Conservation (phyloP, 2,797 vertebrate species). For the Paguma larvata region DNA sequence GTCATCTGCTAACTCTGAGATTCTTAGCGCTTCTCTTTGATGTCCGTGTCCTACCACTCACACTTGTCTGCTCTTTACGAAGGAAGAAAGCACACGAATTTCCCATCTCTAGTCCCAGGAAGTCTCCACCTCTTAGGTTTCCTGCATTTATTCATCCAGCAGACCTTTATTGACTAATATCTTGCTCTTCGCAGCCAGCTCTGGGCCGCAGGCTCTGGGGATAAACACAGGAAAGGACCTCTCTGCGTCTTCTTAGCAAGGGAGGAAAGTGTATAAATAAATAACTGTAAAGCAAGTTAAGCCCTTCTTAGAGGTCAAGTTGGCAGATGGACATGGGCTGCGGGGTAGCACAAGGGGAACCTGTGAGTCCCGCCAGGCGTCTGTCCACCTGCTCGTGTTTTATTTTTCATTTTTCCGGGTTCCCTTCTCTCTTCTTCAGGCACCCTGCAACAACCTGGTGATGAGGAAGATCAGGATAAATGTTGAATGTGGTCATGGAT, state of each 20-base stretch:
- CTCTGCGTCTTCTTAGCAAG: neutral
- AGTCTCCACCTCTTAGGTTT: neutral
- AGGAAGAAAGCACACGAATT: neutral
- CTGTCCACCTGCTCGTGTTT: neutral
- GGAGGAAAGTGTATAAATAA: neutral
- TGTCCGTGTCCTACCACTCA: neutral
- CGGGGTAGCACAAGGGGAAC: neutral
- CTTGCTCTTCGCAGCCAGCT: neutral
- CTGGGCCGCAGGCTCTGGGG: neutral
- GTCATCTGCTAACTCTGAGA: conserved; percentile 29
- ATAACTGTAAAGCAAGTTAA: neutral
- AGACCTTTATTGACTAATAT: neutral
- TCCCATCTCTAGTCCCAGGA: neutral
- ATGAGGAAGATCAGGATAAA: neutral
- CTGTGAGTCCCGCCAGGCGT: neutral
- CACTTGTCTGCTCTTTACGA: neutral
- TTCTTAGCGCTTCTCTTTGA: neutral
- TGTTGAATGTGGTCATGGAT: neutral
- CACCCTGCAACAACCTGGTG: neutral
- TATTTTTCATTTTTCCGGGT: neutral
- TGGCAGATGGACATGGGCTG: neutral
- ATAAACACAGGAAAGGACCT: neutral
- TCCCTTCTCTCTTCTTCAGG: neutral
- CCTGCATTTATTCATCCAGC: neutral
- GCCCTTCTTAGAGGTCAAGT: neutral